These are phyloP conservation scores for Lepilemur septentrionalis DNA, from an alignment of 2,797 vertebrate species.

Conservation along the genomic window DNA sequence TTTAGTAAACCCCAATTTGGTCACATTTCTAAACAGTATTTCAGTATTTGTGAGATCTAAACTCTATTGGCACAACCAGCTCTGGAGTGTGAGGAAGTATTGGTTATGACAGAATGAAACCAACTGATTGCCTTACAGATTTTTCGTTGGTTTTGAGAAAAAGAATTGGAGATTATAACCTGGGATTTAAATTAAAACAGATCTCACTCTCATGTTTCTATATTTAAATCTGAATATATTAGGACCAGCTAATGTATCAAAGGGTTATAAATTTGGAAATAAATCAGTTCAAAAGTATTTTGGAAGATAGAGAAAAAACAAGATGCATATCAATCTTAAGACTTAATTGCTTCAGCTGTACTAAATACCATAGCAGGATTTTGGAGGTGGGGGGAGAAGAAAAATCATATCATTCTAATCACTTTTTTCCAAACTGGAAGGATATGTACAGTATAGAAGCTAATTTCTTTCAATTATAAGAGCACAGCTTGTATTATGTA, in stretches of 20 bases:
- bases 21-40: conserved; percentile 28
- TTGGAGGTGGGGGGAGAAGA: neutral
- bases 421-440: neutral
- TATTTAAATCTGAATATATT: conserved; percentile 22
- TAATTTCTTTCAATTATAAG: neutral
- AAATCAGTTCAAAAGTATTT: conserved; percentile 36
- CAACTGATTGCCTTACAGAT: neutral
- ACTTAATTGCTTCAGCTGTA: neutral
- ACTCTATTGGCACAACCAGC: neutral
- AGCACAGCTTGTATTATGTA: neutral
- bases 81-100: neutral
- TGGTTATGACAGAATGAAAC: neutral
- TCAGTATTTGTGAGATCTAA: neutral
- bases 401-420: neutral
- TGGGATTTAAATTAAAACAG: conserved; percentile 44
- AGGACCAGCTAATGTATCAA: neutral
- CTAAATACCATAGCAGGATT: neutral
- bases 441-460: neutral
- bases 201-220: conserved; percentile 16
- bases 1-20: neutral
- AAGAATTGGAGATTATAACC: conserved; percentile 36
- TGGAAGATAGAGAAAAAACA: neutral
- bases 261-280: conserved; percentile 13
- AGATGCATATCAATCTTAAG: neutral
- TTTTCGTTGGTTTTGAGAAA: conserved; percentile 35